Conservation (phyloP, 2,888 invertebrate species). For the Temnothorax unifasciatus region DNA sequence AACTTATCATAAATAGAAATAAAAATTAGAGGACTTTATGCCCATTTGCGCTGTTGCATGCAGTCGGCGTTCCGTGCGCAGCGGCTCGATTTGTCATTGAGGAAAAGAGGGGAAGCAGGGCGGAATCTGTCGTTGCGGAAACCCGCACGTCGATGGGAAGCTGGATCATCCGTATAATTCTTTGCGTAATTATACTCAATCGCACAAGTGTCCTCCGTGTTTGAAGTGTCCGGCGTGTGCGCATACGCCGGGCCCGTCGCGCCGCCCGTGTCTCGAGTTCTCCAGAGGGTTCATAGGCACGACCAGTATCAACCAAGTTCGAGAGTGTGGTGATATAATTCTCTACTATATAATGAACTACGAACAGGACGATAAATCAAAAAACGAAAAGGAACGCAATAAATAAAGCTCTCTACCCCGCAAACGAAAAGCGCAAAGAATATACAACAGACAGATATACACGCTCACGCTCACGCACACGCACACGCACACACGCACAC, state of each 20-base stretch:
- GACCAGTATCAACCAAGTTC: slow-evolving; percentile 81
- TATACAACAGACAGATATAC: slow-evolving; percentile 78
- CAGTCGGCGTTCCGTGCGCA: not conserved
- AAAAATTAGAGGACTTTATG: slow-evolving; percentile 12
- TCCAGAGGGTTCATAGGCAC: slow-evolving; percentile 79
- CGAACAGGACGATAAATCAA: slow-evolving; percentile 80
- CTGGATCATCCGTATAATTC: slow-evolving; percentile 60
- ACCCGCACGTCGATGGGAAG: slow-evolving; percentile 29
- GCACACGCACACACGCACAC: slow-evolving; percentile 64
- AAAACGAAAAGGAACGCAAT: slow-evolving; percentile 82
- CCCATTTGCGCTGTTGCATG: not conserved
- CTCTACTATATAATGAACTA: slow-evolving; percentile 83
- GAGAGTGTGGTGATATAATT: slow-evolving; percentile 83
- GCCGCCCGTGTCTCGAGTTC: slow-evolving; percentile 85
- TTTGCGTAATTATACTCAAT: slow-evolving; percentile 83
- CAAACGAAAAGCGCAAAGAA: slow-evolving; percentile 86
- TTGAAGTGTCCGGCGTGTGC: slow-evolving; percentile 82
- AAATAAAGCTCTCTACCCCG: slow-evolving; percentile 90
- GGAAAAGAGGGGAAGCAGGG: too few species aligned
- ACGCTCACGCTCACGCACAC: slow-evolving; percentile 69
- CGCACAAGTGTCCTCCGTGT: slow-evolving; percentile 79
- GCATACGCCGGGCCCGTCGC: slow-evolving; percentile 76
- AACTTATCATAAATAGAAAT: slow-evolving; percentile 15
- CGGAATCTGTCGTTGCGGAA: slow-evolving; percentile 24
- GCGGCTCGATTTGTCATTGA: slow-evolving; percentile 27